Percentiles rank a stretch among this genome's conserved stretches.
Conservation (phyloP, 2,113 vertebrate genomes). For the Lonchura striata region DNA sequence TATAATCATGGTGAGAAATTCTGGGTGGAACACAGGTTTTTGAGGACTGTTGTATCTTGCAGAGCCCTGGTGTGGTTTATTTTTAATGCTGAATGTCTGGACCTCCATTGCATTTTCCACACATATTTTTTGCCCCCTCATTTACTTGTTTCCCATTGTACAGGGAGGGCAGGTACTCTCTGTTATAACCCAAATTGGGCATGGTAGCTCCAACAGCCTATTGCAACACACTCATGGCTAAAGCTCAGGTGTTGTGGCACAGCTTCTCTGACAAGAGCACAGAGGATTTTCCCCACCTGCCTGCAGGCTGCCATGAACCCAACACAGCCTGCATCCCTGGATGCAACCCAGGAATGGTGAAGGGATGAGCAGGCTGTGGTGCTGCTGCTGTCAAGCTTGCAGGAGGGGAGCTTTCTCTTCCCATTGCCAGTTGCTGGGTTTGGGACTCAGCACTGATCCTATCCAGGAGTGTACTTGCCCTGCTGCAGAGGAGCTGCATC, state of each 20-base stretch:
- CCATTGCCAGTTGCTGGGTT: not conserved
- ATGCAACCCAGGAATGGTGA: not conserved
- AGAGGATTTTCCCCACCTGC: not conserved
- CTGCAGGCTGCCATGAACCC: not conserved
- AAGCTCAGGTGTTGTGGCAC: not conserved
- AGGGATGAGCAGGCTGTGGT: not conserved
- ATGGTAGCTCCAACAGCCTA: not conserved
- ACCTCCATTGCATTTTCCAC: not conserved
- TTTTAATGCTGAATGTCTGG: not conserved
- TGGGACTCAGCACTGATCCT: rapidly evolving
- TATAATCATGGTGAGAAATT: not conserved
- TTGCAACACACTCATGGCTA: not conserved
- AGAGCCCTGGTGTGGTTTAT: not conserved
- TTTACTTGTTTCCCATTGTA: not conserved
- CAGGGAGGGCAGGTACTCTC: not conserved
- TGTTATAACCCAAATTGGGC: not conserved
- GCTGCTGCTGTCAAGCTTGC: not conserved
- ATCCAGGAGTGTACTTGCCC: rapidly evolving
- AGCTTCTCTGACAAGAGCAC: not conserved
- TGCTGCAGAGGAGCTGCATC: not conserved
- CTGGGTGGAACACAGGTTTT: not conserved
- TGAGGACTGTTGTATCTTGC: not conserved
- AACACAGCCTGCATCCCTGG: not conserved
- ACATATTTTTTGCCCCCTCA: rapidly evolving
- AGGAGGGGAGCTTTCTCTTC: not conserved